Evolutionary conservation across 30 jellyfish, hydroid and myxozoan species (phyloP), one percentile per base, ranked within the genome.

Genomic region (Chironex yamaguchii): DNA sequence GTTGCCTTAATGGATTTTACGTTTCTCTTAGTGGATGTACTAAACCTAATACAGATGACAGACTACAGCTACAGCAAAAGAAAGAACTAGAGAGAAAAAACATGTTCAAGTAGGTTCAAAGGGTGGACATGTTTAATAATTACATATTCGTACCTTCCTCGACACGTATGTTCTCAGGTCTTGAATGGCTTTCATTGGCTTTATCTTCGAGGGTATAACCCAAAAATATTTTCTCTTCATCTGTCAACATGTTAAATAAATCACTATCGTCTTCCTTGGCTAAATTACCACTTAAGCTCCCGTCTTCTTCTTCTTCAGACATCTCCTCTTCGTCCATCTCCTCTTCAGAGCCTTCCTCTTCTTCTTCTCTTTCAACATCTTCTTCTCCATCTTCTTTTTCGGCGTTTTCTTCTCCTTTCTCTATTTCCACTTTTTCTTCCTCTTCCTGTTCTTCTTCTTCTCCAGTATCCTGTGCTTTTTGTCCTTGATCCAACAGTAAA

Each of bases 151-250:
- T n/a, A n/a, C n/a, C n/a, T n/a, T n/a, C n/a, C n/a, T n/a, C n/a
- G n/a, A n/a, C n/a, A n/a, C n/a, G n/a, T n/a, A n/a, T n/a, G n/a
- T n/a, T n/a, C n/a, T n/a, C n/a, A n/a, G n/a, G n/a, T n/a, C n/a
- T n/a, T n/a, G n/a, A n/a, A n/a, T n/a, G n/a, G n/a, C n/a, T n/a
- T n/a, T n/a, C n/a, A n/a, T n/a, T n/a, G n/a, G n/a, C n/a, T n/a
- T n/a, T n/a, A n/a, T n/a, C n/a, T 20, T 17, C 14, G 29, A 11
- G 27, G 6, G 6, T 30, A 31, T 17, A 78, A 33, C 26, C 92
- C 90, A 67, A 88, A 92, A 69, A 88, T 62, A 17, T 25, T 53
- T 69, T 88, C 70, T 88, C 96, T 26, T 83, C 92, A 4, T 71
- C 82, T 20, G 92, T 63, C 2, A 88, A 79, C 11, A 77, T 34